Base-by-base conservation (phyloP, 1,140 invertebrate species). In the Acromyrmex echinatior region DNA sequence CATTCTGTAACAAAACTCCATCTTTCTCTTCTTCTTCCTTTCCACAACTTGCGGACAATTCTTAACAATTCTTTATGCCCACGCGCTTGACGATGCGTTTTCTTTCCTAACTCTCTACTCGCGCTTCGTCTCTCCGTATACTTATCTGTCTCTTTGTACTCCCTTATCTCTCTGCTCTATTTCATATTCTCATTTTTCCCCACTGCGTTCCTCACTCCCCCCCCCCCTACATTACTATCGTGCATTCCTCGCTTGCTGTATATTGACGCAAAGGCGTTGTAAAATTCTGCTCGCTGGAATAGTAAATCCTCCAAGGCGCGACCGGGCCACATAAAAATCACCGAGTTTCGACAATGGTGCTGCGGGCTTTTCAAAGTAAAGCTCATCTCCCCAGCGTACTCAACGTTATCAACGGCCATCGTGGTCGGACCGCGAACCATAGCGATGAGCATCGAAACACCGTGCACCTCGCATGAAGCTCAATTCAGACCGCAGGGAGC, bases 351-450 rank as follows among this genome's bases (percentile, higher is more conserved):
- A 28, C 14, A 12, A 1, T 14, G 21, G 6, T 2, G 3, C 12
- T 14, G 25, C 49, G 45, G 31, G 88, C 78, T 87, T 87, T 85
- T 86, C 73, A 74, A 70, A 70, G 68, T 63, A 62, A 90, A 90
- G 71, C 65, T 65, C 65, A 63, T 63, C 58, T 49, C 80, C 68
- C 53, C 51, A 74, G 25, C 31, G 79, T 73, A 56, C 31, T 31
- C 56, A 39, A 77, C 80, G 84, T 86, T 86, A 62, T 63, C 77
- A 76, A 82, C 84, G 73, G 62, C 28, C 76, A 45, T 21, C 51
- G 80, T 68, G 86, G 86, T 76, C 28, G 66, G 62, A 60, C 39
- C 21, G 18, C 60, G 62, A 76, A 70, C 84, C 78, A 86, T 71
- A 73, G 73, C 56, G 49, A 74, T 88, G 58, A 86, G 31, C 85